These are phyloP conservation scores for Spermophilus dauricus DNA, from an alignment of 2,113 vertebrate species.

Conservation along the genomic window DNA sequence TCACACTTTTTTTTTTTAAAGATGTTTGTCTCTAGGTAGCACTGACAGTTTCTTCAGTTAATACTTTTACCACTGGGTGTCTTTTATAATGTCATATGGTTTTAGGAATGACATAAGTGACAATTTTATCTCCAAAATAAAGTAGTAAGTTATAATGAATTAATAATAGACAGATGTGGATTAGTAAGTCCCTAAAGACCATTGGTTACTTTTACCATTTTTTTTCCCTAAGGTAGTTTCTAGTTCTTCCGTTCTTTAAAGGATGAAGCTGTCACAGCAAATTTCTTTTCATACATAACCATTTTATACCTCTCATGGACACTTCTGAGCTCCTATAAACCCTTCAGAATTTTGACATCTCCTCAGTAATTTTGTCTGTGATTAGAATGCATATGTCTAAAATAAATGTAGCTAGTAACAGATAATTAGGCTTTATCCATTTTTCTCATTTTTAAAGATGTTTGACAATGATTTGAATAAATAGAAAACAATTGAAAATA, in stretches of 20 bases:
- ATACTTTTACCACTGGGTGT: constrained; percentile 67
- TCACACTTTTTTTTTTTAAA: constrained; percentile 73
- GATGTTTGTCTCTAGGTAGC: constrained; percentile 72
- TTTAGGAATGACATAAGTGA: constrained; percentile 78
- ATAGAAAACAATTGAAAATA: constrained; percentile 51
- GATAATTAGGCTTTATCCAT: constrained; percentile 36
- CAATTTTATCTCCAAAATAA: constrained; percentile 78
- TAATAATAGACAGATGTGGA: constrained; percentile 70
- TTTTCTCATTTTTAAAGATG: background rate
- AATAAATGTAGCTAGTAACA: background rate
- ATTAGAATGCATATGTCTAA: constrained; percentile 33
- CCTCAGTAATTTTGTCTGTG: constrained; percentile 2
- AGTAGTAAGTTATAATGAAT: constrained; percentile 72
- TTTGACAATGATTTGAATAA: constrained; percentile 52
- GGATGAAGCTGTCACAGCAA: constrained; percentile 41
- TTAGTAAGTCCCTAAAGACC: constrained; percentile 35
- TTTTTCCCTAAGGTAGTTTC: constrained; percentile 2
- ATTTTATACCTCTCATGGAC: constrained; percentile 2
- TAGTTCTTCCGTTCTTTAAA: constrained; percentile 47
- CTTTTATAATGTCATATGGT: constrained; percentile 82
- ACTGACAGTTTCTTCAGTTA: constrained; percentile 74
- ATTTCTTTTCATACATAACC: constrained; percentile 22
- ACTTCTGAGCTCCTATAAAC: background rate
- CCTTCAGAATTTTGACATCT: constrained; percentile 35
- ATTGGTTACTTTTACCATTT: constrained; percentile 46